These are phyloP conservation scores for Caenorhabditis plicata DNA, from an alignment of 2,888 invertebrate species.

Conservation along the genomic window DNA sequence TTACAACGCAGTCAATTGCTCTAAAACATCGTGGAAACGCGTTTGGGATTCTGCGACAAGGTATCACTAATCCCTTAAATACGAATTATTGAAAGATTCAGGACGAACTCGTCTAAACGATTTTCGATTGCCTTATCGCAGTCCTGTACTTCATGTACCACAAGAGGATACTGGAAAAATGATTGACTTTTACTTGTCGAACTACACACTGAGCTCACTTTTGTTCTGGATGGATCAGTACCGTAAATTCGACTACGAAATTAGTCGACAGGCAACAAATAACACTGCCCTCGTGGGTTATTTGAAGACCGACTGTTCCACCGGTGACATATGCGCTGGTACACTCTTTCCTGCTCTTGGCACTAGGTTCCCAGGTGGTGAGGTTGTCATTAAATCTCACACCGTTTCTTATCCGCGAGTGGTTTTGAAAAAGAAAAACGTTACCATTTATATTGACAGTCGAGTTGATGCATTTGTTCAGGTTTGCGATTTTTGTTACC, in stretches of 20 bases:
- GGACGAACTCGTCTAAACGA: constrained; percentile 60
- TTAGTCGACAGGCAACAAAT: constrained; percentile 56
- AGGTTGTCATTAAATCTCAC: constrained; percentile 61
- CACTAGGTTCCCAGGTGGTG: constrained; percentile 57
- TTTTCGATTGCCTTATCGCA: constrained; percentile 62
- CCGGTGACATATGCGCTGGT: constrained; percentile 63
- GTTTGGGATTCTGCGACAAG: constrained; percentile 64
- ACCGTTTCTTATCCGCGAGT: constrained; percentile 61
- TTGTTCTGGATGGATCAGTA: constrained; percentile 66
- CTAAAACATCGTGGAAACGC: constrained; percentile 62
- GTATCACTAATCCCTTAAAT: constrained; percentile 11
- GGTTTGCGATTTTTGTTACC: constrained; percentile 35
- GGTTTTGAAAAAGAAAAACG: constrained; percentile 55
- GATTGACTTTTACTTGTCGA: constrained; percentile 62
- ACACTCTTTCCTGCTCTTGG: constrained; percentile 62
- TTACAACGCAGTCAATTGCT: constrained; percentile 39
- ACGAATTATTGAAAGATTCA: constrained; percentile 14
- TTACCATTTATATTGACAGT: constrained; percentile 56
- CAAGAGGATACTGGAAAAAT: constrained; percentile 50
- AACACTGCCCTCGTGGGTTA: constrained; percentile 61
- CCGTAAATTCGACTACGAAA: constrained; percentile 64
- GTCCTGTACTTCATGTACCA: constrained; percentile 40
- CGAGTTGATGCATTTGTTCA: constrained; percentile 64
- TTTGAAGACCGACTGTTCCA: constrained; percentile 60
- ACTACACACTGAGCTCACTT: constrained; percentile 60